These are phyloP conservation scores for Leptinotarsa texana DNA, from an alignment of 1,140 invertebrate genomes.

Conservation along the genomic window DNA sequence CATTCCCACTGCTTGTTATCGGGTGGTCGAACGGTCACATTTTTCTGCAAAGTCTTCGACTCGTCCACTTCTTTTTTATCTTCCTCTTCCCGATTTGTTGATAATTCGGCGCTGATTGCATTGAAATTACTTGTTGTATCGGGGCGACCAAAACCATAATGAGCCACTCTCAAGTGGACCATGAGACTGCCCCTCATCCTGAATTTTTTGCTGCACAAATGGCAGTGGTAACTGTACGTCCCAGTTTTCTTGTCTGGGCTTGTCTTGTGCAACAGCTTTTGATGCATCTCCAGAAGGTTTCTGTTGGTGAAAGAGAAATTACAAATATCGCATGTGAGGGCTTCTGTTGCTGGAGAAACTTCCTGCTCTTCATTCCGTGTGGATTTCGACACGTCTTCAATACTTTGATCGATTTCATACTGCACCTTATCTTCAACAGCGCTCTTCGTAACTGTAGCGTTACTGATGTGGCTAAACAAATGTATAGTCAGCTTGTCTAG, in stretches of 20 bases:
- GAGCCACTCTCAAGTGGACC: slow-evolving; percentile 79
- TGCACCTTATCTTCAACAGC: slow-evolving; percentile 53
- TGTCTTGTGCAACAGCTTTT: slow-evolving; percentile 72
- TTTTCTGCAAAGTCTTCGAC: not conserved
- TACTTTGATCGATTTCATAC: slow-evolving; percentile 39
- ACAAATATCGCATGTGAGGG: slow-evolving; percentile 69
- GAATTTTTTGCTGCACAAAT: slow-evolving; percentile 77
- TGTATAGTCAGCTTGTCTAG: slow-evolving; percentile 86
- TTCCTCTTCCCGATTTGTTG: not conserved
- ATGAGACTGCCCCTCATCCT: slow-evolving; percentile 80
- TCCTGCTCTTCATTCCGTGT: not conserved
- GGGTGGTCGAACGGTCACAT: not conserved
- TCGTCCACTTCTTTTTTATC: not conserved
- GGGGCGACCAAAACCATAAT: slow-evolving; percentile 59
- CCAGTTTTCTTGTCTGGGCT: slow-evolving; percentile 59
- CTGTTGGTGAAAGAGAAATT: slow-evolving; percentile 70
- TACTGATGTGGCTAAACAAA: slow-evolving; percentile 69
- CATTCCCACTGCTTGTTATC: slow-evolving; percentile 70
- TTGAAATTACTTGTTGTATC: not conserved
- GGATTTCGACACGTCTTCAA: slow-evolving; percentile 27
- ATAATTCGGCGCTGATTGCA: no score
- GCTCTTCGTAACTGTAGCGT: slow-evolving; percentile 26
- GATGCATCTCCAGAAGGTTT: slow-evolving; percentile 73
- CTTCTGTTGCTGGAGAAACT: slow-evolving; percentile 38
- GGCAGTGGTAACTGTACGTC: slow-evolving; percentile 69